Conservation (phyloP, 2,797 vertebrate genomes). For the Furcifer pardalis region DNA sequence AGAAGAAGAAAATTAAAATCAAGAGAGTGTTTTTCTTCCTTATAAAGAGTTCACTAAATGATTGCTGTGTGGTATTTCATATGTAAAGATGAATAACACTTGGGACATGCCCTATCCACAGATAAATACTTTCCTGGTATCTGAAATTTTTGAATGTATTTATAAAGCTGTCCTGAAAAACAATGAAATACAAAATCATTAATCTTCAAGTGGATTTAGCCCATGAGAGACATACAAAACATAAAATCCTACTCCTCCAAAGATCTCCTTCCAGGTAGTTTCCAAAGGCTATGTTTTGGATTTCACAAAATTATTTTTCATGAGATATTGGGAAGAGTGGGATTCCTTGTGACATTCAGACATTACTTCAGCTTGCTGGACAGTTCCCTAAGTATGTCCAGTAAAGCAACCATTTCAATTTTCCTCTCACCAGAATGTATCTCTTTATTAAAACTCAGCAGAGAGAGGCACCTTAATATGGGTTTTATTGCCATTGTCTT, state of each 20-base stretch:
- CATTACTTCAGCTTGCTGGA: not conserved
- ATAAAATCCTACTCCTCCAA: not conserved
- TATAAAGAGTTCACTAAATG: not conserved
- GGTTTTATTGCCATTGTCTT: not conserved
- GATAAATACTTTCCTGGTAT: not conserved
- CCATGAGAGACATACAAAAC: not conserved
- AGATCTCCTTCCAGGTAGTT: not conserved
- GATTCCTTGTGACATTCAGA: too few relatives aligned
- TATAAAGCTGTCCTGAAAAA: not conserved
- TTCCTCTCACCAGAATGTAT: not conserved
- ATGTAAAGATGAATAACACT: not conserved
- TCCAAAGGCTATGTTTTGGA: too few relatives aligned
- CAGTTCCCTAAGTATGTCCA: not conserved
- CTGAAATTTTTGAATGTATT: too few relatives aligned
- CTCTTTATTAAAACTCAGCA: not conserved
- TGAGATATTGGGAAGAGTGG: too few relatives aligned
- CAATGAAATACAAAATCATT: not conserved
- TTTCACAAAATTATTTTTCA: too few relatives aligned
- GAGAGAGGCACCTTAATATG: not conserved
- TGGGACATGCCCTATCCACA: not conserved
- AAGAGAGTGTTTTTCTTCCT: too few relatives aligned
- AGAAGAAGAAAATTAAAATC: not conserved
- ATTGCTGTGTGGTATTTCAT: not conserved
- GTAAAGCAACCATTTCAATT: fast-evolving
- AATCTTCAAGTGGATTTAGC: not conserved